These are phyloP conservation scores for Parnassius orleans DNA, from an alignment of 2,888 invertebrate genomes.

Conservation along the genomic window DNA sequence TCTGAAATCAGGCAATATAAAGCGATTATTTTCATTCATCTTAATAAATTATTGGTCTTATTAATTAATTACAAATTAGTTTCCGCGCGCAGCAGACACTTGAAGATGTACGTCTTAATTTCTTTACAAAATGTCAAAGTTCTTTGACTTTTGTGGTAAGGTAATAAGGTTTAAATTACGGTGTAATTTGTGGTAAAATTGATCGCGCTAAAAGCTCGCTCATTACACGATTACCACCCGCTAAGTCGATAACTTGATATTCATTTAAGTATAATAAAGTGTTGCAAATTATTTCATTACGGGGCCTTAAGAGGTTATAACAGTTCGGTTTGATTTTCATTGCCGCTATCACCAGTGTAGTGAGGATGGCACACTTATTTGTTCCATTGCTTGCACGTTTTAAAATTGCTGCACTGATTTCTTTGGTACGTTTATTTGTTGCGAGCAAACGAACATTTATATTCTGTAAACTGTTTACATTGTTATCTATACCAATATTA, in stretches of 20 bases:
- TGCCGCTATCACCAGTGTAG: slow-evolving; percentile 33
- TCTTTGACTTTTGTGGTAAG: slow-evolving; percentile 30
- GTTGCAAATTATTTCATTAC: slow-evolving; percentile 69
- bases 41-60: slow-evolving; percentile 31
- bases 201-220: slow-evolving; percentile 44
- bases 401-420: slow-evolving; percentile 21
- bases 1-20: too few species aligned
- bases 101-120: slow-evolving; percentile 48
- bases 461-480: neutral
- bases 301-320: slow-evolving; percentile 39
- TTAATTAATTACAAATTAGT: slow-evolving; percentile 60
- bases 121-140: slow-evolving; percentile 30
- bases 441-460: neutral
- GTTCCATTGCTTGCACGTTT: slow-evolving; percentile 30
- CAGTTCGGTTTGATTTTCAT: slow-evolving; percentile 46
- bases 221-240: slow-evolving; percentile 68
- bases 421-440: neutral
- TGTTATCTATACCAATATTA: too few species aligned
- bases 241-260: slow-evolving; percentile 63
- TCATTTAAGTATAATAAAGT: slow-evolving; percentile 63
- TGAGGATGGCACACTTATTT: slow-evolving; percentile 32
- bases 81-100: slow-evolving; percentile 43
- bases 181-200: slow-evolving; percentile 31
- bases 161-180: slow-evolving; percentile 43
- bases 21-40: neutral